Percentiles rank a stretch among this genome's conserved stretches.
Evolutionary conservation across 1,140 invertebrate species (phyloP).

Genomic region (Drosophila punjabiensis): DNA sequence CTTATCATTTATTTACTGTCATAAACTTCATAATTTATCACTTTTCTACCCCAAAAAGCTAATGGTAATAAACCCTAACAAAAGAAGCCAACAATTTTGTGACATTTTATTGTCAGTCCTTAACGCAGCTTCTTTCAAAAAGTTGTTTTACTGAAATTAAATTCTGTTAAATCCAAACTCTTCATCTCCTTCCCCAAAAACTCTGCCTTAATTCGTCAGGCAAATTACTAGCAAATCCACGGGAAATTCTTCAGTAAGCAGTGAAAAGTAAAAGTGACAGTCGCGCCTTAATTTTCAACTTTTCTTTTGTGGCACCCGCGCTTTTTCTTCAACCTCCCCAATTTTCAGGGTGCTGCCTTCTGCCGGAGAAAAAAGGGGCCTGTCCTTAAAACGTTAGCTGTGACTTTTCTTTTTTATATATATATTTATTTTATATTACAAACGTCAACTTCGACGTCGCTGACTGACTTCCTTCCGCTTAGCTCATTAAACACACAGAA

Average conservation of each 20-base stretch:
- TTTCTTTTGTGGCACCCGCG: constrained; percentile 24
- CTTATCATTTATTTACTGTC: neutral
- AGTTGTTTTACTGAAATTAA: constrained; percentile 61
- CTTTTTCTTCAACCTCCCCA: neutral
- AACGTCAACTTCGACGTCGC: constrained; percentile 69
- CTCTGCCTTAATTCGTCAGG: constrained; percentile 28
- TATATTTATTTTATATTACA: constrained; percentile 78
- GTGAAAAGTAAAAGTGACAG: constrained; percentile 78
- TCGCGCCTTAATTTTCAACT: constrained; percentile 76
- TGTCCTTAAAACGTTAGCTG: constrained; percentile 54
- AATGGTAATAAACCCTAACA: neutral
- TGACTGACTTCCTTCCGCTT: constrained; percentile 82
- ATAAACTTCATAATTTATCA: constrained; percentile 4
- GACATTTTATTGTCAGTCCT: constrained; percentile 21
- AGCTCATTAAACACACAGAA: constrained; percentile 80
- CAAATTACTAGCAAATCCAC: constrained; percentile 57
- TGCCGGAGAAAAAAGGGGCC: constrained; percentile 23
- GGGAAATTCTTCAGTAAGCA: constrained; percentile 43
- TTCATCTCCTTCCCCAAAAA: neutral
- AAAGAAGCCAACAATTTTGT: constrained; percentile 7
- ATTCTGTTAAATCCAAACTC: constrained; percentile 36
- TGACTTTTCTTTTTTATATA: constrained; percentile 67
- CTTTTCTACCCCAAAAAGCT: neutral
- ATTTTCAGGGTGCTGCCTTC: neutral
- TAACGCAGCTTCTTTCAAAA: constrained; percentile 15